Conservation (phyloP, 30 jellyfish, hydroid and myxozoan genomes). For the Turritopsis dohrnii region DNA sequence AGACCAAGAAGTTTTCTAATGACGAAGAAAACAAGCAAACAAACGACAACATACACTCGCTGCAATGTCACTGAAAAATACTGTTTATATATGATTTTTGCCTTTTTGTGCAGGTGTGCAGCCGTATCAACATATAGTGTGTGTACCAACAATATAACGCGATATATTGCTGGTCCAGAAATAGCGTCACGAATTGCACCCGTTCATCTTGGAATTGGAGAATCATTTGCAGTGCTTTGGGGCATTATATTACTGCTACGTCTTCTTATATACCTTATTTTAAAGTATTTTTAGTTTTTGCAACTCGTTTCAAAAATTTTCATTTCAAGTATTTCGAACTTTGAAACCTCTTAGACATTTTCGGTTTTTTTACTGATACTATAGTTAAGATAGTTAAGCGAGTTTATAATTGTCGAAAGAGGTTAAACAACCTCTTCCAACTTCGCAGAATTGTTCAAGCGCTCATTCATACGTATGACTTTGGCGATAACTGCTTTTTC, state of each 20-base stretch:
- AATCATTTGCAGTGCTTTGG: constrained; percentile 17
- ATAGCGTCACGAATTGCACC: constrained; percentile 1
- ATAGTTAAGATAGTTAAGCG: no score
- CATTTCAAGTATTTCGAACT: no score
- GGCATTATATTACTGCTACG: constrained; percentile 14
- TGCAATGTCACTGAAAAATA: neutral
- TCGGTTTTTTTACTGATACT: no score
- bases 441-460: no score
- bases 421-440: no score
- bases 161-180: constrained; percentile 42
- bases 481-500: no score
- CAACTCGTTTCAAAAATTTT: no score
- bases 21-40: neutral
- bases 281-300: constrained; percentile 11
- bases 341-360: neutral
- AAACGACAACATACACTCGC: no score
- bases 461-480: no score
- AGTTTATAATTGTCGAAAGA: no score
- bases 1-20: no score
- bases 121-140: constrained; percentile 16
- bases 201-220: constrained; percentile 16
- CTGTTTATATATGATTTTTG: neutral
- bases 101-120: constrained; percentile 21
- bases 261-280: constrained; percentile 16
- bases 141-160: constrained; percentile 14